A percentile compares a stretch with the other conserved stretches of the same genome.
These are phyloP conservation scores for Drosophila mayri DNA, from an alignment of 1,140 invertebrate genomes.

Conservation along the genomic window DNA sequence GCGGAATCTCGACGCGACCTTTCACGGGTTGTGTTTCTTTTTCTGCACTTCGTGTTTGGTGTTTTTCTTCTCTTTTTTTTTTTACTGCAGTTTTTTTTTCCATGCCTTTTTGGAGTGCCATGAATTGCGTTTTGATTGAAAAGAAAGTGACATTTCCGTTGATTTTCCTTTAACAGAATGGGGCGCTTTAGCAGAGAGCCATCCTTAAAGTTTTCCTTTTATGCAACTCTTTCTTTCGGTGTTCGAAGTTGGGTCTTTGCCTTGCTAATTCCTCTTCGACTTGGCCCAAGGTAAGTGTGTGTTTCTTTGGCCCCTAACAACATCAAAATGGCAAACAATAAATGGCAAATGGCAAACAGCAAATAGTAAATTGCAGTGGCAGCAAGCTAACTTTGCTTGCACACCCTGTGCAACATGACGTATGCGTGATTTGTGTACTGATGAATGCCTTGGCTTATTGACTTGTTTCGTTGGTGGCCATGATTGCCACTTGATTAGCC, in stretches of 20 bases:
- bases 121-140: constrained; percentile 84
- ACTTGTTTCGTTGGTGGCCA: constrained; percentile 39
- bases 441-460: constrained; percentile 37
- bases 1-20: constrained; percentile 49
- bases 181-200: constrained; percentile 3
- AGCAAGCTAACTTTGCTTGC: constrained; percentile 33
- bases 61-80: constrained; percentile 28
- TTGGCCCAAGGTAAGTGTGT: constrained; percentile 30
- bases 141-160: constrained; percentile 83
- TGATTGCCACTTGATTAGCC: constrained; percentile 46
- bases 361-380: constrained; percentile 53
- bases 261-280: constrained; percentile 25
- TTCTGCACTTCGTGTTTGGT: constrained; percentile 45
- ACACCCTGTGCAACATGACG: constrained; percentile 39
- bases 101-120: constrained; percentile 67
- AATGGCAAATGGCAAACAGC: constrained; percentile 47
- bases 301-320: constrained; percentile 21
- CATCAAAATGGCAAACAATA: constrained; percentile 38
- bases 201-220: constrained; percentile 61
- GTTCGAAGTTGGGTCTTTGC: neutral
- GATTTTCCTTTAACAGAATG: constrained; percentile 67
- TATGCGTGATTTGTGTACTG: constrained; percentile 48
- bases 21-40: constrained; percentile 50
- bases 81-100: constrained; percentile 7
- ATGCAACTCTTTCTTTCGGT: constrained; percentile 29